Evolutionary conservation across 2,888 invertebrate genomes (phyloP).

Genomic region (Eucera pruinosa): DNA sequence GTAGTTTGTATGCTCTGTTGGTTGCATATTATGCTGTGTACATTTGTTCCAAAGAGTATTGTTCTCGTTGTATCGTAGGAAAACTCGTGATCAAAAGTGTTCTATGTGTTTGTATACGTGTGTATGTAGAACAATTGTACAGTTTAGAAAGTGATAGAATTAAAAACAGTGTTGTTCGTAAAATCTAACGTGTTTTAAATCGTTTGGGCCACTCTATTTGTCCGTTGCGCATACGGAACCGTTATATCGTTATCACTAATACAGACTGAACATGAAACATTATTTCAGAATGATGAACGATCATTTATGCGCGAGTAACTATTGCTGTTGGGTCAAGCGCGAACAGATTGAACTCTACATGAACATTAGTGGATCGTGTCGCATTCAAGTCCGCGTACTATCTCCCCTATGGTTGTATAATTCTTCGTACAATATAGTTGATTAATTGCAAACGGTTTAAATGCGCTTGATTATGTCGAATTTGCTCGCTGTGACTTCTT

Average conservation of each 20-base stretch:
- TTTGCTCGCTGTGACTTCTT: constrained; percentile 37
- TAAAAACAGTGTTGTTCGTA: constrained; percentile 28
- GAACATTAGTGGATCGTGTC: constrained; percentile 46
- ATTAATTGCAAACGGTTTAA: constrained; percentile 51
- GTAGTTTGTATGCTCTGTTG: neutral
- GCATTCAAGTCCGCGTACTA: constrained; percentile 38
- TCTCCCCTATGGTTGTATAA: constrained; percentile 37
- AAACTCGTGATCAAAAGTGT: constrained; percentile 19
- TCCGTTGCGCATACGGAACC: constrained; percentile 4
- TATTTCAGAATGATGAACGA: constrained; percentile 38
- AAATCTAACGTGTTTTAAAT: constrained; percentile 14
- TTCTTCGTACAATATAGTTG: constrained; percentile 34
- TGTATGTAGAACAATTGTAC: neutral
- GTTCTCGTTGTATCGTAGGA: constrained; percentile 40
- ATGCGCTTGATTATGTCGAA: constrained; percentile 42
- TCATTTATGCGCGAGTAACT: constrained; percentile 41
- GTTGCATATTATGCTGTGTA: neutral
- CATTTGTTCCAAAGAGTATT: constrained; percentile 24
- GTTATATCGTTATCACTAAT: constrained; percentile 32
- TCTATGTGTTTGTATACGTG: neutral
- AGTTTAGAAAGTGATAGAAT: constrained; percentile 21
- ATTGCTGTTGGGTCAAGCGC: constrained; percentile 56
- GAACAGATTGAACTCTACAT: constrained; percentile 42
- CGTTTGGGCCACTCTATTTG: constrained; percentile 34
- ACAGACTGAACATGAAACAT: constrained; percentile 48